A percentile compares a stretch with the other conserved stretches of the same genome.
Conservation (phyloP, 2,888 invertebrate species). For the Trilocha varians region DNA sequence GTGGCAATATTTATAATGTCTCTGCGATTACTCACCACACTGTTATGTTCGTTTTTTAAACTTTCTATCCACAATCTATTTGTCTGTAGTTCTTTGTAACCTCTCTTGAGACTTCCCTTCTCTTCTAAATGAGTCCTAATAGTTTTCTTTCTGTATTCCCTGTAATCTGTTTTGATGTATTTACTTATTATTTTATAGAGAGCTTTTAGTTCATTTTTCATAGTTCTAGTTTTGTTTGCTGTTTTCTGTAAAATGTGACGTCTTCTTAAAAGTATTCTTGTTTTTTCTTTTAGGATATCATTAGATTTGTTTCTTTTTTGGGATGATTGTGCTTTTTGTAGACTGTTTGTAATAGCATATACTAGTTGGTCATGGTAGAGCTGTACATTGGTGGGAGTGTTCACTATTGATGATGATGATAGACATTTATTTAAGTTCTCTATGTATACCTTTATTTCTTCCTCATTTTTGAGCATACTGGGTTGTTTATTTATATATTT, state of each 20-base stretch:
- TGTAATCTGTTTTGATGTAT: constrained; percentile 7
- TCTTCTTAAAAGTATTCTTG: constrained; percentile 4
- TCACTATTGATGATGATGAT: no score
- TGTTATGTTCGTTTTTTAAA: background rate
- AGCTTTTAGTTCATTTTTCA: constrained; percentile 7
- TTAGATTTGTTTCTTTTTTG: no score
- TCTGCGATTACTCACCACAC: no score
- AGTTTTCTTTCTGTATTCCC: constrained; percentile 2
- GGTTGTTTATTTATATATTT: background rate
- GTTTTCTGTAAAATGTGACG: constrained; percentile 6
- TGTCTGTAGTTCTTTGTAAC: constrained; percentile 3
- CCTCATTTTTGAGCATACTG: no score
- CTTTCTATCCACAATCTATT: constrained; percentile 4
- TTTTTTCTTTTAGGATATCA: no score
- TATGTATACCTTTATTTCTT: no score
- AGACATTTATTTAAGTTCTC: no score
- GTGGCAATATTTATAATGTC: no score
- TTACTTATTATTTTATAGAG: constrained; percentile 6
- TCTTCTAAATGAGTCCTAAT: constrained; percentile 4
- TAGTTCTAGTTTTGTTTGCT: constrained; percentile 3
- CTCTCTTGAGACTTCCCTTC: constrained; percentile 8
- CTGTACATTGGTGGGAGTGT: no score
- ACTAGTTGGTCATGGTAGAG: no score
- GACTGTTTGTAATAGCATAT: no score
- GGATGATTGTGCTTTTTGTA: no score